Evolutionary conservation across 2,113 vertebrate genomes (phyloP), one percentile per base, ranked within the genome.

Genomic region (Rhea americana): DNA sequence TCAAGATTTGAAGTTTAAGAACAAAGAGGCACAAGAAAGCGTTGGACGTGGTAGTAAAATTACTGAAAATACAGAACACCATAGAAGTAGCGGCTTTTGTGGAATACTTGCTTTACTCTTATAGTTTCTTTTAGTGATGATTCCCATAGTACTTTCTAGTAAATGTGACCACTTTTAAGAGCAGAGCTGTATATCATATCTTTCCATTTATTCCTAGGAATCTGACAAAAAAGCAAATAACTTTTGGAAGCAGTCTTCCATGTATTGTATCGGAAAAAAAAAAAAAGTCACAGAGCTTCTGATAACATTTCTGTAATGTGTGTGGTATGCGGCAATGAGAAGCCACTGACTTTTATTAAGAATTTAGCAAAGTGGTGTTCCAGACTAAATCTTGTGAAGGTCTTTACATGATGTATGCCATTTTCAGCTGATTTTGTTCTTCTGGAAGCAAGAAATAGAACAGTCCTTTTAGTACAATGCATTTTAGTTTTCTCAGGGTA

Each of bases 291-390:
- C 39, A 63, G 76, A 72, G 24, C 39, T 76, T 43, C 66, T 73
- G 15, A 28, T 82, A 75, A 84, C 65, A 65, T 51, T 62, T 67
- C 77, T 91, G 74, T 43, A 85, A 20, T 75, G 17, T 67, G 45
- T 71, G 59, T 93, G 73, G 61, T 92, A 77, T 86, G 62, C 81
- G 53, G 58, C 91, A 85, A n/a, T 4, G 13, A 91, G 39, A 91
- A 80, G 37, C 78, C 92, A 63, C 22, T 55, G 13, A 25, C 78
- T 93, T 84, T 90, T 90, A 66, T 5, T 89, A 66, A 62, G 82
- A 95, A 82, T 93, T 82, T 68, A 90, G 48, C 6, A 3, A 95
- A 95, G 62, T 65, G 70, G 48, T 71, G 24, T 85, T 93, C 73
- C 63, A 79, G 68, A 62, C 35, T 83, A 90, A 91, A n/a, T 90